Evolutionary conservation across 2,797 vertebrate genomes (phyloP).

Genomic region (Arctocebus calabarensis): DNA sequence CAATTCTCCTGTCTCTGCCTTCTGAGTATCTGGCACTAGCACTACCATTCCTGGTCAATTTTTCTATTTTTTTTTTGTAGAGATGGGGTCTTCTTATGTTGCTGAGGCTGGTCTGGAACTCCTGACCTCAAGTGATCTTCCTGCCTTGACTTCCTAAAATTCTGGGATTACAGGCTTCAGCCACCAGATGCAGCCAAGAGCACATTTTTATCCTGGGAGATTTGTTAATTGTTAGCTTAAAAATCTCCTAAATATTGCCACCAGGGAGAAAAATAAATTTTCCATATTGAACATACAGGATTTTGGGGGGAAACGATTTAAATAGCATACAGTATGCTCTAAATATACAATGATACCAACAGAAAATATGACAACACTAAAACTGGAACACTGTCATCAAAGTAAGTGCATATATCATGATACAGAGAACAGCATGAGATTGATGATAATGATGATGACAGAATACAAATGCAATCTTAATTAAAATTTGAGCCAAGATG

Average conservation of each 20-base stretch:
- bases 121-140: too few species aligned
- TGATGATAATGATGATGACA: neutral
- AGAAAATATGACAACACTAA: neutral
- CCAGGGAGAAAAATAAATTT: neutral
- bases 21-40: too few species aligned
- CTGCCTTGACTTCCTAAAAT: too few species aligned
- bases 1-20: too few species aligned
- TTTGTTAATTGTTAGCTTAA: neutral
- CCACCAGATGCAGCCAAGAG: neutral
- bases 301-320: neutral
- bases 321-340: neutral
- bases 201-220: neutral
- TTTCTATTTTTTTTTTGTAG: too few species aligned
- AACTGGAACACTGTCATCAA: neutral
- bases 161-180: too few species aligned
- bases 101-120: too few species aligned
- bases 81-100: too few species aligned
- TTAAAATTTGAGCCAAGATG: neutral
- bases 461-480: neutral
- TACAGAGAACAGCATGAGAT: neutral
- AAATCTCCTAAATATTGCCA: neutral
- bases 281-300: neutral
- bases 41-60: too few species aligned
- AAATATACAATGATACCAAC: neutral
- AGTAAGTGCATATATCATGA: neutral